Evolutionary conservation across 1,140 invertebrate genomes (phyloP).

Genomic region (Anastrepha ludens): DNA sequence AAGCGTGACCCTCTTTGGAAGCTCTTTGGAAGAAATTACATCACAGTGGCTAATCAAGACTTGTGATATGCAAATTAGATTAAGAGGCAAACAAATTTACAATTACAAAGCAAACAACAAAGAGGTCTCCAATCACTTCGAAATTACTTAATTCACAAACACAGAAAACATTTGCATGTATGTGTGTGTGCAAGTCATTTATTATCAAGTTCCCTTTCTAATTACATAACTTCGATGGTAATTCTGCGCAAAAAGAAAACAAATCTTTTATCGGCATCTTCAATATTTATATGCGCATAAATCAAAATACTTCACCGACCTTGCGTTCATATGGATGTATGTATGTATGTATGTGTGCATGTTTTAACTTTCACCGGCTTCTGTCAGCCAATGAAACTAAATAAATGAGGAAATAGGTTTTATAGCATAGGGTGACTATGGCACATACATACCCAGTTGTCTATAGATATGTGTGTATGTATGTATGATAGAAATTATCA

Average conservation of each 20-base stretch:
- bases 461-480: neutral
- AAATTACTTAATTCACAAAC: conserved; percentile 5
- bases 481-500: neutral
- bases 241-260: neutral
- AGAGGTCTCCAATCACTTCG: neutral
- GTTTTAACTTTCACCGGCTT: conserved; percentile 40
- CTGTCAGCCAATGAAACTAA: neutral
- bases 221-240: neutral
- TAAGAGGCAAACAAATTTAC: neutral
- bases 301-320: conserved; percentile 44
- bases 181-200: neutral
- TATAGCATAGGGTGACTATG: neutral
- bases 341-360: neutral
- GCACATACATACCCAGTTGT: neutral
- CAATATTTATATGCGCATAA: conserved; percentile 37
- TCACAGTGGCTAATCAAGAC: neutral
- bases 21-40: neutral
- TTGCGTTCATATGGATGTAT: neutral
- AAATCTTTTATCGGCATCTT: neutral
- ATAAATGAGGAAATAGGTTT: conserved; percentile 39
- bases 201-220: neutral
- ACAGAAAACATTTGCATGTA: neutral
- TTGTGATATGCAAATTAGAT: conserved; percentile 1
- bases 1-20: no score
- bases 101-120: conserved; percentile 8